These are phyloP conservation scores for Catostomus latipinnis DNA, from an alignment of 2,797 vertebrate species.

Conservation along the genomic window DNA sequence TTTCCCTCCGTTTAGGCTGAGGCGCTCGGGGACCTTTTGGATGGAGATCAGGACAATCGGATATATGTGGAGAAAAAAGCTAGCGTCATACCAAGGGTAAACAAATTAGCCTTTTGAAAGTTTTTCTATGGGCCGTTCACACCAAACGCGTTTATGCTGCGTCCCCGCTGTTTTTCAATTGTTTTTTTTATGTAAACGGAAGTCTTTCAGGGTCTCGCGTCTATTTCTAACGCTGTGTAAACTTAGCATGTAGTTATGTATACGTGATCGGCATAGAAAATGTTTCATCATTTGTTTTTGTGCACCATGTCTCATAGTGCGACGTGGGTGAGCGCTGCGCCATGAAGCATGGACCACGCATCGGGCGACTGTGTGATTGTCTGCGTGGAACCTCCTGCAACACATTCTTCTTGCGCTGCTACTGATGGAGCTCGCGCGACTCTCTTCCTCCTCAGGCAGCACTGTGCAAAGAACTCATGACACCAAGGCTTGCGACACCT, in stretches of 20 bases:
- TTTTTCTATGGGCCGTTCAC: too few species aligned
- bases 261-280: too few species aligned
- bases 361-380: constrained; percentile 83
- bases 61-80: constrained; percentile 79
- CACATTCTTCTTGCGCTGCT: constrained; percentile 85
- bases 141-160: too few species aligned
- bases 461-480: constrained; percentile 8
- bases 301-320: constrained; percentile 68
- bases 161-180: too few species aligned
- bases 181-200: too few species aligned
- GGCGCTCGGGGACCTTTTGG: constrained; percentile 74
- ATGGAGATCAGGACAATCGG: constrained; percentile 63
- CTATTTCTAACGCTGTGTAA: too few species aligned
- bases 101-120: constrained; percentile 1
- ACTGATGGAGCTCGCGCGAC: constrained; percentile 67
- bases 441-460: constrained; percentile 32
- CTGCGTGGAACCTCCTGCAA: constrained; percentile 83
- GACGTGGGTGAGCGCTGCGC: constrained; percentile 83
- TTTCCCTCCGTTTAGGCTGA: constrained; percentile 64
- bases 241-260: too few species aligned
- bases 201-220: too few species aligned
- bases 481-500: constrained; percentile 12
- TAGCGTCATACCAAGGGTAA: constrained; percentile 80
- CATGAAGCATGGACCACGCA: constrained; percentile 84
- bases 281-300: not conserved